phyloP scores from a whole-genome alignment of 2,113 vertebrate species.

The Alectura lathami region DNA sequence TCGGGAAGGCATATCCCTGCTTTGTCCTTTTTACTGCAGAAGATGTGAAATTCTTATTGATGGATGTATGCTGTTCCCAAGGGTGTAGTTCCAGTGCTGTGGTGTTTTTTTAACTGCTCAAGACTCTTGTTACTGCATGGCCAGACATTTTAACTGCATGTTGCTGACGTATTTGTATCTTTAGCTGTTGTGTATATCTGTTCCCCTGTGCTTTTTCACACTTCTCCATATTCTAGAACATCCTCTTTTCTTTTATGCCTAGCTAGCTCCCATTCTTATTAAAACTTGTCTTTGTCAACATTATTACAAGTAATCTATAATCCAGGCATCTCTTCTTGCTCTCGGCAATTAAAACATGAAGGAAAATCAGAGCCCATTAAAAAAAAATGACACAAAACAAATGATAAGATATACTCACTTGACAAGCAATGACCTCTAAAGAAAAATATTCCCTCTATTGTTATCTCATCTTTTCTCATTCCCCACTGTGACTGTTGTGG shows the following conservation, averaged over 20 bases:
- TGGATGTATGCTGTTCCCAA: background rate
- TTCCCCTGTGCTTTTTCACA: background rate
- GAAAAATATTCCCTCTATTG: background rate
- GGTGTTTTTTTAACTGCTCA: background rate
- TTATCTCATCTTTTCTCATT: background rate
- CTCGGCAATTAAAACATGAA: constrained; percentile 8
- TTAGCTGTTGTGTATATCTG: background rate
- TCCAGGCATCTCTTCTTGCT: background rate
- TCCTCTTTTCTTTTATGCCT: background rate
- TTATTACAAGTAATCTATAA: background rate
- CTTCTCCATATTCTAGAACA: background rate
- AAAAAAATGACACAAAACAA: background rate
- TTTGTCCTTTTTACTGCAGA: background rate
- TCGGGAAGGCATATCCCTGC: background rate
- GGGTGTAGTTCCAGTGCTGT: background rate
- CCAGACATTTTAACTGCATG: background rate
- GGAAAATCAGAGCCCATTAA: background rate
- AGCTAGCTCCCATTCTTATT: background rate
- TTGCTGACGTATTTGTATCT: background rate
- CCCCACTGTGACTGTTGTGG: background rate
- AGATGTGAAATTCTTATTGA: background rate
- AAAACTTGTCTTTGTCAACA: background rate
- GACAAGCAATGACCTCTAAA: background rate
- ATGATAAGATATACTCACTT: background rate
- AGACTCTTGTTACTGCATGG: background rate